A percentile compares a stretch with the other conserved stretches of the same genome.
phyloP scores from a whole-genome alignment of 2,113 vertebrate species.

The Glareola pratincola region DNA sequence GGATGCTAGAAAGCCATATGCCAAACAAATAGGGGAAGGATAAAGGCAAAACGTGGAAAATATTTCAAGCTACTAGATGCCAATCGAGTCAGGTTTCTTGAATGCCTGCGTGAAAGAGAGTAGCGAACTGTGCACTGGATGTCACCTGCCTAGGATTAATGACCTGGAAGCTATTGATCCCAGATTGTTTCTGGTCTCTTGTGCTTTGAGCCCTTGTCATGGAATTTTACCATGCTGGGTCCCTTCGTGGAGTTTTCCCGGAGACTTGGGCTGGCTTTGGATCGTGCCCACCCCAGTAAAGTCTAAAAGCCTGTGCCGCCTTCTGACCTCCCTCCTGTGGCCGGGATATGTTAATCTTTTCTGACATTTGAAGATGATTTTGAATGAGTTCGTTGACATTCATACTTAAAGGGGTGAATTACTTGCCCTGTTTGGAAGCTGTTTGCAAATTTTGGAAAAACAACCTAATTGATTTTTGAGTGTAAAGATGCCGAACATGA shows the following conservation, averaged over 20 bases:
- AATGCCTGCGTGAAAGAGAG: conserved; percentile 60
- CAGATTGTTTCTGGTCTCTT: conserved; percentile 44
- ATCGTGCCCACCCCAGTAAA: not conserved
- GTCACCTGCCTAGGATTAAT: conserved; percentile 61
- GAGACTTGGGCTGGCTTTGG: not conserved
- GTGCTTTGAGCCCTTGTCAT: conserved; percentile 21
- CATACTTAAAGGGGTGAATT: conserved; percentile 31
- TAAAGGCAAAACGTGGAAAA: conserved; percentile 53
- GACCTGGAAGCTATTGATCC: conserved; percentile 59
- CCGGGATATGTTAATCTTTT: conserved; percentile 45
- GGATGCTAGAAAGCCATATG: conserved; percentile 40
- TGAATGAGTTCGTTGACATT: conserved; percentile 46
- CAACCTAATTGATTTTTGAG: conserved; percentile 22
- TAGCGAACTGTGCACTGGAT: conserved; percentile 25
- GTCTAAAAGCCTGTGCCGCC: not conserved
- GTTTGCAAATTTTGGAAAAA: conserved; percentile 11
- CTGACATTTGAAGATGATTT: conserved; percentile 50
- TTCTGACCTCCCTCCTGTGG: conserved; percentile 42
- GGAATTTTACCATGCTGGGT: conserved; percentile 32
- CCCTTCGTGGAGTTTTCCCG: not conserved
- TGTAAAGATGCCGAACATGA: not conserved
- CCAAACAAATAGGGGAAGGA: conserved; percentile 8
- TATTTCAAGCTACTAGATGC: conserved; percentile 52
- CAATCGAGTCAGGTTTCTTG: conserved; percentile 56
- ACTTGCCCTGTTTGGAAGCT: not conserved